Conservation (phyloP, 2,888 invertebrate species). For the Phrixothrix hirtus region DNA sequence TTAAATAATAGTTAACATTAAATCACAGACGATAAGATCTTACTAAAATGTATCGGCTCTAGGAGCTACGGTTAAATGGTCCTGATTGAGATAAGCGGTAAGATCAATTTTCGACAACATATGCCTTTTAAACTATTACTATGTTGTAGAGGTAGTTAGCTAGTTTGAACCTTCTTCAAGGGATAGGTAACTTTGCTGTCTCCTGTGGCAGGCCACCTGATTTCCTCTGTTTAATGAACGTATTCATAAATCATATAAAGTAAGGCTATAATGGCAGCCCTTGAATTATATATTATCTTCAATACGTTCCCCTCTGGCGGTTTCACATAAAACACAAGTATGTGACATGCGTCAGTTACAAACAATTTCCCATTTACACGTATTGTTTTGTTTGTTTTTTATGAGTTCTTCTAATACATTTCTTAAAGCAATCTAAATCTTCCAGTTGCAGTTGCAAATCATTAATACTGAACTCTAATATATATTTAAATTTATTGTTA, state of each 20-base stretch:
- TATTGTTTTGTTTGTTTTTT: too few relatives aligned
- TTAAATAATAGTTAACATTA: conserved; percentile 30
- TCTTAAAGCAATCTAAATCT: too few relatives aligned
- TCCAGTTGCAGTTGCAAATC: too few relatives aligned
- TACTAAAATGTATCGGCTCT: conserved; percentile 21
- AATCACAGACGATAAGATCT: conserved; percentile 23
- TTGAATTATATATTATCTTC: conserved; percentile 14
- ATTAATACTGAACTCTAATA: too few relatives aligned
- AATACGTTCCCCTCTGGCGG: conserved; percentile 1
- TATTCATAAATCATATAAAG: conserved; percentile 15
- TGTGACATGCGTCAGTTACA: too few relatives aligned
- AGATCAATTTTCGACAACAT: conserved; percentile 7
- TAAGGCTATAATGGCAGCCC: conserved; percentile 10
- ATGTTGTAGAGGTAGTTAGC: too few relatives aligned
- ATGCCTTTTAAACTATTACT: conserved; percentile 12
- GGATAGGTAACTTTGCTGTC: conserved; percentile 9
- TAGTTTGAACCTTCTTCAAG: conserved; percentile 4
- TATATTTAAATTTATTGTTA: too few relatives aligned
- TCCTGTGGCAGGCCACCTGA: conserved; percentile 16
- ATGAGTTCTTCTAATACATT: too few relatives aligned
- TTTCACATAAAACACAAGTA: conserved; percentile 4
- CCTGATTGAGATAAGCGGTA: conserved; percentile 14
- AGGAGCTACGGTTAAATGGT: conserved; percentile 15
- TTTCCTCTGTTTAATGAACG: conserved; percentile 16
- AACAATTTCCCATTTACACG: too few relatives aligned